Percentiles rank a stretch among this genome's conserved stretches.
phyloP scores from a whole-genome alignment of 2,113 vertebrate genomes.

The Zeus faber region DNA sequence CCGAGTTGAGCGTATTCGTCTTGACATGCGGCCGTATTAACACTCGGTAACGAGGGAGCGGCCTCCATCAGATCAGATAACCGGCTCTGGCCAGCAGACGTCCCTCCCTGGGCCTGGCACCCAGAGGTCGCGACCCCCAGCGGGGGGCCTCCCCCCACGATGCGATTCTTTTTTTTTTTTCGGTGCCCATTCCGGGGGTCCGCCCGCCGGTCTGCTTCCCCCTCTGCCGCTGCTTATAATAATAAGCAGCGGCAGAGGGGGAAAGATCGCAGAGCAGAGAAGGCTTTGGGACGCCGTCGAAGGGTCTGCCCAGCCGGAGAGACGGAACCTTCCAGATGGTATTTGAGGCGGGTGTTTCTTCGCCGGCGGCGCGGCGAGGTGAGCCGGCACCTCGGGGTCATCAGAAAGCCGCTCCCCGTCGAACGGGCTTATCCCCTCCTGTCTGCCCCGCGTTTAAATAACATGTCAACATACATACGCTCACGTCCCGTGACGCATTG shows the following conservation, averaged over 20 bases:
- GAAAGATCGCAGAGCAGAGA: too few relatives aligned
- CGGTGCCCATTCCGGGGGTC: too few relatives aligned
- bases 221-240: too few relatives aligned
- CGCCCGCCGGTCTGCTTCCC: too few relatives aligned
- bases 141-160: too few relatives aligned
- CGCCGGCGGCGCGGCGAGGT: conserved; percentile 19
- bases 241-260: too few relatives aligned
- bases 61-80: conserved; percentile 73
- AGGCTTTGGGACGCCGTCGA: too few relatives aligned
- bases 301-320: too few relatives aligned
- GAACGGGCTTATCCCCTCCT: conserved; percentile 21
- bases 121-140: conserved; percentile 70
- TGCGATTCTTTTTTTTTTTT: too few relatives aligned
- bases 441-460: conserved; percentile 46
- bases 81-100: conserved; percentile 62
- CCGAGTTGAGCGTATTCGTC: conserved; percentile 71
- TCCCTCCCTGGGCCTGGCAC: conserved; percentile 73
- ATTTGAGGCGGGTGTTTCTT: too few relatives aligned
- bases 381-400: conserved; percentile 52
- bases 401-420: conserved; percentile 16
- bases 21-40: conserved; percentile 77
- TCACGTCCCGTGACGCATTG: conserved; percentile 23
- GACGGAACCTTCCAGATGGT: too few relatives aligned
- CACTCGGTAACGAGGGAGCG: conserved; percentile 73
- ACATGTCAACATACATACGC: conserved; percentile 46